Percentiles rank a stretch among this genome's conserved stretches.
These are phyloP conservation scores for Plutella xylostella DNA, from an alignment of 2,888 invertebrate species.

Conservation along the genomic window DNA sequence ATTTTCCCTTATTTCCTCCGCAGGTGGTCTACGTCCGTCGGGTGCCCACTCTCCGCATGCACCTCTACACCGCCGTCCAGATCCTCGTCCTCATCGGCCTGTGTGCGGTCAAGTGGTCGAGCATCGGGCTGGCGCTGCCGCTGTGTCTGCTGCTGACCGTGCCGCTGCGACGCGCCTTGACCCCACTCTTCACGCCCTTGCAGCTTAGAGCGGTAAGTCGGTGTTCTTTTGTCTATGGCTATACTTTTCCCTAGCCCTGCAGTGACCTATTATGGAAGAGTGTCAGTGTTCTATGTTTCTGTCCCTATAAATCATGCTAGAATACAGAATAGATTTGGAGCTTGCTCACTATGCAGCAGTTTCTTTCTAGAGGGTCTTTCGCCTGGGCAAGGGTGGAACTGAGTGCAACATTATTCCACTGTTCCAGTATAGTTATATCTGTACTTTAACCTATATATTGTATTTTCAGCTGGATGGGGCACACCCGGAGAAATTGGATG, in stretches of 20 bases:
- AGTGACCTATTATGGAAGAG: neutral
- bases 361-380: neutral
- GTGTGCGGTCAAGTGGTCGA: slow-evolving; percentile 91
- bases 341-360: neutral
- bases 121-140: slow-evolving; percentile 90
- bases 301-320: neutral
- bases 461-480: slow-evolving; percentile 84
- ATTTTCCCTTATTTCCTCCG: too few species aligned
- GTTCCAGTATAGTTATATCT: neutral
- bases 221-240: neutral
- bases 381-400: neutral
- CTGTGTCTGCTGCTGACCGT: slow-evolving; percentile 94
- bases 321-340: neutral
- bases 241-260: neutral
- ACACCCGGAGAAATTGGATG: slow-evolving; percentile 83
- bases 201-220: slow-evolving; percentile 86
- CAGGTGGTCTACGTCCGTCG: slow-evolving; percentile 88
- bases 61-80: slow-evolving; percentile 90
- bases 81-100: slow-evolving; percentile 80
- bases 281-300: neutral
- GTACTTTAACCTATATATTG: neutral
- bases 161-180: slow-evolving; percentile 83
- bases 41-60: slow-evolving; percentile 92
- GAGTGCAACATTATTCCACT: neutral
- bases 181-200: slow-evolving; percentile 78